Evolutionary conservation across 1,140 invertebrate genomes (phyloP).

Genomic region (Pseudoatta argentina): DNA sequence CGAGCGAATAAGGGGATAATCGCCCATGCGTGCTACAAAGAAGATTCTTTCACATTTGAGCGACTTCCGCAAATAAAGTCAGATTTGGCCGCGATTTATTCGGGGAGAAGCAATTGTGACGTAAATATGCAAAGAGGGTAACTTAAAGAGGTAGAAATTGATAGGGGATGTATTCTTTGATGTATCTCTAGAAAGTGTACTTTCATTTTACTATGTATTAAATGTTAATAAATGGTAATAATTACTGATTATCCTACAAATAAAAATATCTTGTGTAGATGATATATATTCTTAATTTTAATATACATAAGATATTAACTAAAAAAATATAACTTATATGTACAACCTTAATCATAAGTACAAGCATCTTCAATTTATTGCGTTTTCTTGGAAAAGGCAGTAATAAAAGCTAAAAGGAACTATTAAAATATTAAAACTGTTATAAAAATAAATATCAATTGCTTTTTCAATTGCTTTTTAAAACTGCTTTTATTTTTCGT

Average conservation of each 20-base stretch:
- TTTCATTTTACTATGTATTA: not conserved
- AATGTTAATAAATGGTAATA: not conserved
- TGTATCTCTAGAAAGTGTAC: not conserved
- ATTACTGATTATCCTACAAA: not conserved
- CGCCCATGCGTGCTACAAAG: slow-evolving; percentile 67
- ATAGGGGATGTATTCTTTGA: not conserved
- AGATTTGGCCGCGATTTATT: slow-evolving; percentile 45
- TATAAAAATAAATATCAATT: no score
- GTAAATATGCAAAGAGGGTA: not conserved
- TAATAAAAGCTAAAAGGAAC: no score
- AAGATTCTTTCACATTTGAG: slow-evolving; percentile 71
- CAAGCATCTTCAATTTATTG: no score
- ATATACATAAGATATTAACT: no score
- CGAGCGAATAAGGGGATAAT: slow-evolving; percentile 33
- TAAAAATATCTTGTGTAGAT: not conserved
- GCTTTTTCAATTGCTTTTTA: no score
- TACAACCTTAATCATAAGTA: no score
- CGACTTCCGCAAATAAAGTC: slow-evolving; percentile 44
- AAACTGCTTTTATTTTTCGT: no score
- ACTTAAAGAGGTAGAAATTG: not conserved
- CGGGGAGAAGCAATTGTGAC: slow-evolving; percentile 23
- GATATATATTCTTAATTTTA: not conserved
- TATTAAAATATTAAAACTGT: no score
- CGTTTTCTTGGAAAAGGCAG: no score
- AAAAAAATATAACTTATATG: no score